phyloP scores from a whole-genome alignment of 1,140 invertebrate species.

The Caerostris darwini region DNA sequence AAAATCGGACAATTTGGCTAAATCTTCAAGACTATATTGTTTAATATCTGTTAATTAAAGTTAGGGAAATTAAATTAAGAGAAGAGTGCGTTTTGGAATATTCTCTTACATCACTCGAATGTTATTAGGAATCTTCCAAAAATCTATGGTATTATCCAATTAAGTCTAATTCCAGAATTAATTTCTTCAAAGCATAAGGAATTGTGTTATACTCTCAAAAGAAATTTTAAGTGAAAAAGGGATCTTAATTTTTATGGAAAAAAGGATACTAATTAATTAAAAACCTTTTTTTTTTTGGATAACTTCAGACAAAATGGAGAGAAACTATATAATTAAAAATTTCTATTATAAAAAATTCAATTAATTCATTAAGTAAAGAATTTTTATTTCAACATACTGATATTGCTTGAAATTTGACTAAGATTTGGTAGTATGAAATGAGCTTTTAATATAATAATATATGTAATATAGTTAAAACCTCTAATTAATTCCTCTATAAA shows the following conservation, averaged over 20 bases:
- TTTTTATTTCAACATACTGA: neutral
- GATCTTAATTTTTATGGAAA: neutral
- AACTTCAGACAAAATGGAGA: neutral
- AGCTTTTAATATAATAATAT: neutral
- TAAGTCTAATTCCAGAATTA: neutral
- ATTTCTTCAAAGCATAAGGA: neutral
- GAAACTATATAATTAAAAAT: neutral
- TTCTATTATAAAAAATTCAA: neutral
- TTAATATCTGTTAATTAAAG: constrained; percentile 18
- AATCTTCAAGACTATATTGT: neutral
- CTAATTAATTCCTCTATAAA: too few species aligned
- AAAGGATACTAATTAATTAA: neutral
- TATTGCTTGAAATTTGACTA: neutral
- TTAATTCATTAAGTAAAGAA: neutral
- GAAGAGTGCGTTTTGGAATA: neutral
- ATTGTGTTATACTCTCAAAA: neutral
- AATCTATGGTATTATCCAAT: neutral
- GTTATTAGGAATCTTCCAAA: neutral
- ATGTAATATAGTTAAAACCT: too few species aligned
- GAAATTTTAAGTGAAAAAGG: neutral
- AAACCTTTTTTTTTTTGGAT: neutral
- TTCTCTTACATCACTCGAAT: neutral
- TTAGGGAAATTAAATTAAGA: neutral
- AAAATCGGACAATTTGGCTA: constrained; percentile 21
- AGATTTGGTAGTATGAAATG: neutral